Evolutionary conservation across 2,113 vertebrate genomes (phyloP), one percentile per base, ranked within the genome.

Genomic region (Peromyscus leucopus): DNA sequence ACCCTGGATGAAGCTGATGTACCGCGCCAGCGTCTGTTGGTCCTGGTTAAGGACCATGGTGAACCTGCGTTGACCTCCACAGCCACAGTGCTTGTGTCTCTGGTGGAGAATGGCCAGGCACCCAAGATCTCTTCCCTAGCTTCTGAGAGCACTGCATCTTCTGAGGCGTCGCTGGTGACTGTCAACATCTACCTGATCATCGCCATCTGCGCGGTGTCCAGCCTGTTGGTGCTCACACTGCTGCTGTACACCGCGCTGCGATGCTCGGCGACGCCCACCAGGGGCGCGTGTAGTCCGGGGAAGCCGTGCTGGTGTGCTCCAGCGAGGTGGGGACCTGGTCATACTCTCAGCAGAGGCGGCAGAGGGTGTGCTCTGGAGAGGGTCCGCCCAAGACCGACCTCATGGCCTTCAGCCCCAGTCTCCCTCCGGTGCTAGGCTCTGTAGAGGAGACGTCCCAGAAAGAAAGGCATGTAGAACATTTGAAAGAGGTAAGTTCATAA

Each of bases 381-480:
- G 79, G 72, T 0, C 85, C 59, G 1, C 95, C 93, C 36, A 98
- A 98, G 91, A 82, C 96, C 0, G 98, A 99, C 36, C 98, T 98
- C 17, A 98, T 99, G 98, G 98, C 98, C 89, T 99, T 99, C 89
- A 99, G 98, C 3, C 98, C 98, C 31, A 98, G 98, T 6, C 85
- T 98, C 0, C 96, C 97, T 55, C 69, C 97, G 0, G 87, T 69
- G 71, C 42, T 86, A 31, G 75, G 65, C 61, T 95, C 97, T 67
- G 55, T 63, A 42, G 96, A 89, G 2, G 85, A 17, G 59, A 55
- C 48, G 17, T 61, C 36, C n/a, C 95, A 85, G 59, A 63, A 16
- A 39, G 93, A 93, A 80, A 42, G 16, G 12, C 65, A 89, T 31
- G 59, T 33, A 74, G 97, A 96, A 59, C 46, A 61, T 42, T 94